Conservation (phyloP, 2,797 vertebrate genomes). For the Rhynchonycteris naso region DNA sequence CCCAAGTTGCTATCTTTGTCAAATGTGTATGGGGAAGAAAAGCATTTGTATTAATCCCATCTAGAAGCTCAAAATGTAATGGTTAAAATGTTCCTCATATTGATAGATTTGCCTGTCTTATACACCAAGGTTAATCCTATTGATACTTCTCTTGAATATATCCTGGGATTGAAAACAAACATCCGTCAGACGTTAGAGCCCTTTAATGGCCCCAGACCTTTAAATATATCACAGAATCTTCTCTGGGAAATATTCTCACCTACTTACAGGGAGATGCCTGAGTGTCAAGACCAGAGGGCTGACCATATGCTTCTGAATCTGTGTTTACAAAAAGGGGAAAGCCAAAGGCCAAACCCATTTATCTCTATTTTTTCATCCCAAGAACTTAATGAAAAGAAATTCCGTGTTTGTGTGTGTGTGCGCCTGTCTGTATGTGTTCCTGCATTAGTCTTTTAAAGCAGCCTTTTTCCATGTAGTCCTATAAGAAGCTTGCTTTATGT, state of each 20-base stretch:
- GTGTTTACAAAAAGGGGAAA: background rate
- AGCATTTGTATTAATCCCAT: conserved; percentile 11
- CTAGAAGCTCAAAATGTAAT: background rate
- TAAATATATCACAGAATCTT: background rate
- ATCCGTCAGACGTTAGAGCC: background rate
- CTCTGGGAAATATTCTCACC: background rate
- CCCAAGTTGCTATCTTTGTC: conserved; percentile 38
- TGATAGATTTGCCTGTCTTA: background rate
- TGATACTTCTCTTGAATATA: background rate
- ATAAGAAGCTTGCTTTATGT: background rate
- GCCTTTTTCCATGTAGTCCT: background rate
- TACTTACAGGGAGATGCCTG: background rate
- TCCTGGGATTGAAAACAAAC: background rate
- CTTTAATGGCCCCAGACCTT: conserved; percentile 40
- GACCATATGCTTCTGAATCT: background rate
- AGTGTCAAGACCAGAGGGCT: background rate
- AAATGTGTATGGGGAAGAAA: conserved; percentile 23
- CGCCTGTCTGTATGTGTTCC: too few species aligned
- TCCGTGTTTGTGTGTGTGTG: background rate
- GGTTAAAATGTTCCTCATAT: background rate
- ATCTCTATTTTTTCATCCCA: background rate
- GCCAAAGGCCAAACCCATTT: background rate
- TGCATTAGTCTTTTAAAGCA: background rate
- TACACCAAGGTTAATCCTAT: background rate
- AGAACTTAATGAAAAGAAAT: background rate